phyloP scores from a whole-genome alignment of 2,797 vertebrate genomes.

The Brachyalestes nurse region DNA sequence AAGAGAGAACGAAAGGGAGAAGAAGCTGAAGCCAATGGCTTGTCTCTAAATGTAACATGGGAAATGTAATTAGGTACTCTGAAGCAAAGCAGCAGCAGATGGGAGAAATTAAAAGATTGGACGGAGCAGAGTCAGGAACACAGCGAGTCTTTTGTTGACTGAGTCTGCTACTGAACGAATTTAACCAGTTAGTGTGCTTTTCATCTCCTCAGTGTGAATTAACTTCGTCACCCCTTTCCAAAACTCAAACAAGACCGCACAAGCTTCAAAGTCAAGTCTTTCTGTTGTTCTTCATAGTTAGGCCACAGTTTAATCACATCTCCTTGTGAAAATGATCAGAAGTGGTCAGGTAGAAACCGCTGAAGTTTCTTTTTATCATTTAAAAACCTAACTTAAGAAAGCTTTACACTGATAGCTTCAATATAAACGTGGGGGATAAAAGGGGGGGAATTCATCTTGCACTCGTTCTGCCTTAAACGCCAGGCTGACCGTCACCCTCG shows the following conservation, averaged over 20 bases:
- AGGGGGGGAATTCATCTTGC: constrained; percentile 23
- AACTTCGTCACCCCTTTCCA: constrained; percentile 21
- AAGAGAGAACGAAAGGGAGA: constrained; percentile 29
- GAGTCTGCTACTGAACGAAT: not conserved
- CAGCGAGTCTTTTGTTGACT: constrained; percentile 26
- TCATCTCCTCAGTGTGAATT: constrained; percentile 41
- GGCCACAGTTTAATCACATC: not conserved
- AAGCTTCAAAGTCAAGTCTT: not conserved
- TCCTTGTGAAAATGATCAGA: not conserved
- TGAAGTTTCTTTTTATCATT: not conserved
- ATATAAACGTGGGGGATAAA: constrained; percentile 7
- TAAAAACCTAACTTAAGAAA: not conserved
- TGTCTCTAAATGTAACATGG: constrained; percentile 43
- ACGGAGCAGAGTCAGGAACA: constrained; percentile 3
- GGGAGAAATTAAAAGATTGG: constrained; percentile 35
- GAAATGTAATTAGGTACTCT: constrained; percentile 54
- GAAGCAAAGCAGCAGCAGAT: constrained; percentile 32
- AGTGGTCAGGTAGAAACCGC: not conserved
- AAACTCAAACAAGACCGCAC: constrained; percentile 7
- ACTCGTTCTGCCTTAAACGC: constrained; percentile 35
- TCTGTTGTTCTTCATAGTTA: not conserved
- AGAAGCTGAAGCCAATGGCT: constrained; percentile 33
- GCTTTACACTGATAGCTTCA: constrained; percentile 39
- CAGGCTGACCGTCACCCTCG: constrained; percentile 66
- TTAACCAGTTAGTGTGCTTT: not conserved